Evolutionary conservation across 92 coral and sea anemone species (phyloP).

Genomic region (Pocillopora grandis): DNA sequence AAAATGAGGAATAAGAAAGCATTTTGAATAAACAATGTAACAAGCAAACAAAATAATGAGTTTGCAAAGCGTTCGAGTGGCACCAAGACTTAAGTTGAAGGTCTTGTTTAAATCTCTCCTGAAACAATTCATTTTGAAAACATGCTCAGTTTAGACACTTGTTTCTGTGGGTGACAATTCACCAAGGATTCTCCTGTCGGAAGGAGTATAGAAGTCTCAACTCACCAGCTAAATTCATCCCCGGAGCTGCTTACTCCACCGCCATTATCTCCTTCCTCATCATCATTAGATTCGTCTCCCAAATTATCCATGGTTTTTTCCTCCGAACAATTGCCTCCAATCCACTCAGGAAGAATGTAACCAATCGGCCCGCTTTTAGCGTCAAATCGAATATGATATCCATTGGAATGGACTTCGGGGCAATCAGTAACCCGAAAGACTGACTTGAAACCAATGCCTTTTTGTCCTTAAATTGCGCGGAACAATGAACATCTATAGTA

Average conservation of each 20-base stretch:
- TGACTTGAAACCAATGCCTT: slow-evolving; percentile 93
- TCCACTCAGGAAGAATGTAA: slow-evolving; percentile 90
- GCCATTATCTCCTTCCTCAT: background rate
- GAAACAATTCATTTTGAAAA: too few species aligned
- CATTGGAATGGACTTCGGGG: slow-evolving; percentile 95
- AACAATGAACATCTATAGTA: too few species aligned
- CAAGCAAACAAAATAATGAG: background rate
- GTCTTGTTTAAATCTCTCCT: too few species aligned
- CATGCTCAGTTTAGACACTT: too few species aligned
- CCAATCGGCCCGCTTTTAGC: slow-evolving; percentile 95
- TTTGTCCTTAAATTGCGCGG: slow-evolving; percentile 66
- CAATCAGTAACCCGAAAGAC: slow-evolving; percentile 86
- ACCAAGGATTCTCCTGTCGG: background rate
- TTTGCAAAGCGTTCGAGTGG: too few species aligned
- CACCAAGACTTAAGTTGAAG: background rate
- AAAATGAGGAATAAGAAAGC: background rate
- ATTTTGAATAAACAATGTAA: background rate
- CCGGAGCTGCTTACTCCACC: background rate
- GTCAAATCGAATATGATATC: slow-evolving; percentile 84
- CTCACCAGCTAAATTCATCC: slow-evolving; percentile 26
- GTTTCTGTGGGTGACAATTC: too few species aligned
- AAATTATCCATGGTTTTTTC: slow-evolving; percentile 9
- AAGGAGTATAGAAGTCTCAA: background rate
- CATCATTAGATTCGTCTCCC: background rate
- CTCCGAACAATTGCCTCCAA: slow-evolving; percentile 29